Percentiles rank a stretch among this genome's conserved stretches.
Conservation (phyloP, 2,888 invertebrate genomes). For the Abrostola tripartita region DNA sequence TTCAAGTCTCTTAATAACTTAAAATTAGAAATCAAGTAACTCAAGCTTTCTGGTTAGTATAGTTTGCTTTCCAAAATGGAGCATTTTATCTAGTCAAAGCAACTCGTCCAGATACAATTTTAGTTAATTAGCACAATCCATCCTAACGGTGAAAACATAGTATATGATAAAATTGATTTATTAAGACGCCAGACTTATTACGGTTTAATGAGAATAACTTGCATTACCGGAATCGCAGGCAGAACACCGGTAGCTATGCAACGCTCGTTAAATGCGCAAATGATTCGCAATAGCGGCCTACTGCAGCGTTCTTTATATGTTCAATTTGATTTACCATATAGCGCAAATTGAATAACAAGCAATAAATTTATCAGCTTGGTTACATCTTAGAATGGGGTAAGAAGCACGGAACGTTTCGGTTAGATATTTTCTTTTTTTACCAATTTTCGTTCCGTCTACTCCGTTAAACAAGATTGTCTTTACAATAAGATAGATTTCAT, state of each 20-base stretch:
- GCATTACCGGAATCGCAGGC: conserved; percentile 42
- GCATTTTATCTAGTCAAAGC: neutral
- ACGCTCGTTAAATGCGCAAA: conserved; percentile 36
- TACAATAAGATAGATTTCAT: no score
- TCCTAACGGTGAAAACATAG: conserved; percentile 32
- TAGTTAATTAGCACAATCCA: conserved; percentile 31
- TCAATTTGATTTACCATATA: conserved; percentile 14
- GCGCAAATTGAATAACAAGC: neutral
- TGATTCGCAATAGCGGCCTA: conserved; percentile 20
- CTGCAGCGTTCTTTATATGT: conserved; percentile 24
- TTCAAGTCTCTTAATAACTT: no score
- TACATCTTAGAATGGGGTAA: neutral
- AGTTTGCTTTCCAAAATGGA: neutral
- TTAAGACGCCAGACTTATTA: conserved; percentile 27
- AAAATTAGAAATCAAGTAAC: no score
- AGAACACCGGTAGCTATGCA: conserved; percentile 38
- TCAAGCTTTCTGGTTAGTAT: no score
- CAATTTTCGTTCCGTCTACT: no score
- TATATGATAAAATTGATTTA: conserved; percentile 44
- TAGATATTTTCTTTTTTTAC: neutral
- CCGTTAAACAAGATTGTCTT: no score
- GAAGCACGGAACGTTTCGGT: neutral
- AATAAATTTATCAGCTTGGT: neutral
- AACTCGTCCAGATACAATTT: conserved; percentile 11
- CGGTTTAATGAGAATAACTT: conserved; percentile 36